Base-by-base conservation (phyloP, 2,888 invertebrate species). In the Alcis repandata region DNA sequence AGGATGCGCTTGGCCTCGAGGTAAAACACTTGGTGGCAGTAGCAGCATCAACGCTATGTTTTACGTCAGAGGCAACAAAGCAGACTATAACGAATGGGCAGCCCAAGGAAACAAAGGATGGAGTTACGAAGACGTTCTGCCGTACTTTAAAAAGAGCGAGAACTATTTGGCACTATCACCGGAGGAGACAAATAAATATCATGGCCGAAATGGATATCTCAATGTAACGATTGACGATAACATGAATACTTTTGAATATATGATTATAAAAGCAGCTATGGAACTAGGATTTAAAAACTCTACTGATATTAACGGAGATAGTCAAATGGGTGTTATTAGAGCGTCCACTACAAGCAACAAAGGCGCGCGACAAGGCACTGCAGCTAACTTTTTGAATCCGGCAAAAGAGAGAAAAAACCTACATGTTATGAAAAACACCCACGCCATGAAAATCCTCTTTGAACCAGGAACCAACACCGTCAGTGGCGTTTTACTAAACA, bases 11-110 rank as follows among this genome's bases (percentile, higher is more conserved):
- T 95, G 95, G 95, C 94, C 95, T 1, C 88, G 95, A 40, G 96
- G 96, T 0, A 96, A 95, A 76, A 88, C 93, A 58, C 84, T 95
- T 67, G 95, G 95, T 51, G 95, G 95, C 1, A 89, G 90, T 4
- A 94, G 95, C 36, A 89, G 91, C n/a, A 85, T 94, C 32, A 95
- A 95, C 75, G 94, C 83, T 20, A 94, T 95, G 92, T 88, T 94
- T 62, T 95, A 95, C 73, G 88, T 95, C 4, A 89, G 94, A 51
- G 95, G 94, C 0, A 94, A 92, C 71, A 88, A 84, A 3, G 68
- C 78, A 1, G 94, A 95, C 74, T 95, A 94, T 63, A 89, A 95
- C 40, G 84, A 88, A 68, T 95, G 95, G 95, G 92, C 90, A 19
- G 83, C 82, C 0, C 71, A 83, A 17, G 95, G 95, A 1, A 94